A percentile compares a stretch with the other conserved stretches of the same genome.
Evolutionary conservation across 2,113 vertebrate species (phyloP).

Genomic region (Aldabrachelys gigantea): DNA sequence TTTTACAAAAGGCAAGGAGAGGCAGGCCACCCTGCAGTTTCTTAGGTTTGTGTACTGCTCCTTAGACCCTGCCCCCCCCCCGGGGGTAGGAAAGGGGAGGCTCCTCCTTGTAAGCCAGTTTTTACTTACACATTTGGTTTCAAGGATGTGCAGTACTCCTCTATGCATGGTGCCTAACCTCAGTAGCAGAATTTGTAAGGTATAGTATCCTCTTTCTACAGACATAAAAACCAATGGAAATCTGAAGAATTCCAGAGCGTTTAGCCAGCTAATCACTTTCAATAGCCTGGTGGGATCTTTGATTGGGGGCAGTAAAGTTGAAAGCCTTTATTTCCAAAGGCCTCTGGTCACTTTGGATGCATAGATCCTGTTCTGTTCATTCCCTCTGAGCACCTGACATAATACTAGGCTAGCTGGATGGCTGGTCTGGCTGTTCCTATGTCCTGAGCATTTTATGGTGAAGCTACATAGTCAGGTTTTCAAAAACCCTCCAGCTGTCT

Average conservation of each 20-base stretch:
- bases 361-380: not conserved
- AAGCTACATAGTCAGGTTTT: not conserved
- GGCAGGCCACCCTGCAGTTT: accelerated
- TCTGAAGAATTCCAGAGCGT: not conserved
- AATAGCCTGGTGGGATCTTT: not conserved
- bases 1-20: not conserved
- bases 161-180: not conserved
- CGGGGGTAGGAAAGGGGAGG: accelerated
- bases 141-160: not conserved
- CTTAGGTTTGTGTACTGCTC: not conserved
- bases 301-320: not conserved
- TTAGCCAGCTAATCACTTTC: not conserved
- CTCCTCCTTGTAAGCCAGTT: not conserved
- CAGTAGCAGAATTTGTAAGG: accelerated
- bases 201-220: not conserved
- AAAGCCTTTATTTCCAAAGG: not conserved
- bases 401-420: too few species aligned
- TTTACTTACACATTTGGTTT: not conserved
- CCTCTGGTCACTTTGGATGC: not conserved
- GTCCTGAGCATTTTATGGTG: not conserved
- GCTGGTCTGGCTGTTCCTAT: too few species aligned
- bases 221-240: not conserved
- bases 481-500: not conserved
- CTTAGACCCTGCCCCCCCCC: accelerated
- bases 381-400: too few species aligned